A percentile compares a stretch with the other conserved stretches of the same genome.
Evolutionary conservation across 2,888 invertebrate species (phyloP).

Genomic region (Philonicus albiceps): DNA sequence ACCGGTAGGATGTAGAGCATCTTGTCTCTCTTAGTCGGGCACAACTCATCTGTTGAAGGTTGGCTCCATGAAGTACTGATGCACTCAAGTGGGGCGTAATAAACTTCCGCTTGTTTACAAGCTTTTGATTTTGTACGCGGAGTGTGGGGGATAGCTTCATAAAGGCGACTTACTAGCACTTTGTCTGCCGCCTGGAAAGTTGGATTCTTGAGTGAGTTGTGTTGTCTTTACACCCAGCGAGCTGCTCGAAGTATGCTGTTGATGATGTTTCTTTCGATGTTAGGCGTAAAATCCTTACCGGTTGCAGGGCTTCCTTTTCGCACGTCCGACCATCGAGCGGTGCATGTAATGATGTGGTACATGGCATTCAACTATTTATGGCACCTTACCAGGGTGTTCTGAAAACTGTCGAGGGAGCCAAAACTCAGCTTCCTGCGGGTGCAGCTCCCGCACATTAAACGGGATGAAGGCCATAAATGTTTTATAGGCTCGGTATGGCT

Average conservation of each 20-base stretch:
- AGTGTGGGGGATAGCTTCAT: neutral
- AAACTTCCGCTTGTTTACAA: slow-evolving; percentile 15
- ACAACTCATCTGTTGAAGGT: neutral
- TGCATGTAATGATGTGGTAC: neutral
- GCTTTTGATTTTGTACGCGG: slow-evolving; percentile 3
- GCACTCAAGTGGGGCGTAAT: neutral
- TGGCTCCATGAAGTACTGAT: neutral
- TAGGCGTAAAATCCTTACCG: neutral
- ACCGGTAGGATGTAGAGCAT: neutral
- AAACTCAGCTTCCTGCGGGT: neutral
- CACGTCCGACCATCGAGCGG: too few species aligned
- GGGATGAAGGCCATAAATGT: slow-evolving; percentile 11
- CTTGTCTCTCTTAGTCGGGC: neutral
- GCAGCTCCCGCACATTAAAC: neutral
- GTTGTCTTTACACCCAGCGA: neutral
- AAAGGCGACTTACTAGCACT: neutral
- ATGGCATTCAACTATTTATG: slow-evolving; percentile 17
- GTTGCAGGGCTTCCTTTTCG: neutral
- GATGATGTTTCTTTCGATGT: neutral
- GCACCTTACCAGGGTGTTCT: neutral
- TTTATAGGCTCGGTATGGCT: slow-evolving; percentile 22
- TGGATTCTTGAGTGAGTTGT: neutral
- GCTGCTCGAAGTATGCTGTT: neutral
- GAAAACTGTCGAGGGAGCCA: neutral
- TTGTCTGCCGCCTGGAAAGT: neutral